Evolutionary conservation across 2,888 invertebrate species (phyloP).

Genomic region (Lapara coniferarum): DNA sequence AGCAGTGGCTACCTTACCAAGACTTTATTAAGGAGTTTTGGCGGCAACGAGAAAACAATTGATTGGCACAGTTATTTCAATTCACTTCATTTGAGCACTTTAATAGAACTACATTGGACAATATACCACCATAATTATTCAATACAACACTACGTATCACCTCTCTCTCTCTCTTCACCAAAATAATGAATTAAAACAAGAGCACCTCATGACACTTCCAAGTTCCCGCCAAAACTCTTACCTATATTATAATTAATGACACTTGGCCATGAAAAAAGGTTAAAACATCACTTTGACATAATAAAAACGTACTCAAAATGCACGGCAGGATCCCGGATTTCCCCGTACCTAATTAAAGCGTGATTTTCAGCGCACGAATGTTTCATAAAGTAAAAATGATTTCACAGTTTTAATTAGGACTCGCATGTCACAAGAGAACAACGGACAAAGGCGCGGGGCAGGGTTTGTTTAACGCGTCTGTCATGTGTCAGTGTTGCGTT

Average conservation of each 20-base stretch:
- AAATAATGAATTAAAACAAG: too few relatives aligned
- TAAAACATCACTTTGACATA: neutral
- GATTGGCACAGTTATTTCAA: too few relatives aligned
- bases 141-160: too few relatives aligned
- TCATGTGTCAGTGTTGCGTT: neutral
- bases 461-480: conserved; percentile 36
- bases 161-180: too few relatives aligned
- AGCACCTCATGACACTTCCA: too few relatives aligned
- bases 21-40: too few relatives aligned
- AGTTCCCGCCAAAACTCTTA: too few relatives aligned
- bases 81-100: too few relatives aligned
- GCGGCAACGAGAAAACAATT: too few relatives aligned
- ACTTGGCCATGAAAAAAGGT: neutral
- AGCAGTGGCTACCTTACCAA: too few relatives aligned
- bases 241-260: neutral
- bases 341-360: neutral
- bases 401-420: conserved; percentile 57
- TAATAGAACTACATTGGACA: too few relatives aligned
- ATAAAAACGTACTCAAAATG: neutral
- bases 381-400: conserved; percentile 10
- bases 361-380: neutral
- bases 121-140: too few relatives aligned
- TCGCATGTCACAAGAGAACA: conserved; percentile 50
- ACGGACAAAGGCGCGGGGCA: conserved; percentile 60
- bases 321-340: neutral